Conservation (phyloP, 2,797 vertebrate genomes). For the Melanotaenia trifasciata region DNA sequence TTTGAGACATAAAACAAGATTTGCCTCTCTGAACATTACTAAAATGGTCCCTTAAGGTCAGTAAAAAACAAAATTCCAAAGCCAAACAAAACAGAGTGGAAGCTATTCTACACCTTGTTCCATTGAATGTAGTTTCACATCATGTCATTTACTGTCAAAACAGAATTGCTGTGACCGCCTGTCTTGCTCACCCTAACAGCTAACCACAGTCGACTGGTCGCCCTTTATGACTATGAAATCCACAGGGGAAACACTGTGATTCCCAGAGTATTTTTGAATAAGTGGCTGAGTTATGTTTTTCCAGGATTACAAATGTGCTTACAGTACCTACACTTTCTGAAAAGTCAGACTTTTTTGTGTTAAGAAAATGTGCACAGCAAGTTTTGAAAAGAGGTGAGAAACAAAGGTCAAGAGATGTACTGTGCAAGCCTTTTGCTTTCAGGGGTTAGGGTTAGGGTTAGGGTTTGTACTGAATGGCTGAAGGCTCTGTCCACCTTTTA, state of each 20-base stretch:
- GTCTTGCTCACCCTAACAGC: constrained; percentile 58
- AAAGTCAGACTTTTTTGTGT: constrained; percentile 57
- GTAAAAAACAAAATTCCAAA: constrained; percentile 66
- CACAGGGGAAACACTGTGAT: constrained; percentile 64
- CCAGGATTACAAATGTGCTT: constrained; percentile 81
- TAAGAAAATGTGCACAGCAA: constrained; percentile 44
- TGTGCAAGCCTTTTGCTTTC: constrained; percentile 7
- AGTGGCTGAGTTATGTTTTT: constrained; percentile 78
- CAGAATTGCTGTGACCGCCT: constrained; percentile 59
- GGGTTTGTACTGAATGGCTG: too few species aligned
- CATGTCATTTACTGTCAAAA: constrained; percentile 76
- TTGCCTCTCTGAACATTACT: constrained; percentile 75
- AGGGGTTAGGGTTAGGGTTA: too few species aligned
- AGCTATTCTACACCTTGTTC: constrained; percentile 67
- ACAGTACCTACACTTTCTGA: constrained; percentile 63
- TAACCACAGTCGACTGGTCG: constrained; percentile 74
- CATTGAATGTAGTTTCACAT: constrained; percentile 70
- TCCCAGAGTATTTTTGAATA: constrained; percentile 67
- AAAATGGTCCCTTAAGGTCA: constrained; percentile 70
- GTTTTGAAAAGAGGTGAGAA: constrained; percentile 27
- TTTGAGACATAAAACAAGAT: constrained; percentile 73
- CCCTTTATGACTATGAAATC: constrained; percentile 62
- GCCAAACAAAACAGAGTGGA: constrained; percentile 75
- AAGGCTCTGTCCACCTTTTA: background rate
- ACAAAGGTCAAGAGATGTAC: constrained; percentile 23